Conservation (phyloP, 2,113 vertebrate species). For the Apteryx owenii region DNA sequence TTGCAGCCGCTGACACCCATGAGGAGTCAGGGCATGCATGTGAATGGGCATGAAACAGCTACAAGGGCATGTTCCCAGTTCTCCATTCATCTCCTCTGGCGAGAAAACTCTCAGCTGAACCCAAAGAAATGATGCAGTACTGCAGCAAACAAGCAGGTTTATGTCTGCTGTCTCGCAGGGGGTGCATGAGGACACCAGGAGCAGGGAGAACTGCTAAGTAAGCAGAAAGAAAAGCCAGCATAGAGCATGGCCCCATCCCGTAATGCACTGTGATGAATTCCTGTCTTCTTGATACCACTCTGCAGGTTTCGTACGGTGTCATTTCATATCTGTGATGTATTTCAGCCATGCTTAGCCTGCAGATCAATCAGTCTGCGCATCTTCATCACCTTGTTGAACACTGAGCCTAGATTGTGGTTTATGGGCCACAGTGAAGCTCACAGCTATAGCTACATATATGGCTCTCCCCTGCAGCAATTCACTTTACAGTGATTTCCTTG, state of each 20-base stretch:
- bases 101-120: not conserved
- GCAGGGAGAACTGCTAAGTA: not conserved
- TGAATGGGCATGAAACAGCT: not conserved
- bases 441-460: not conserved
- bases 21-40: not conserved
- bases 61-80: not conserved
- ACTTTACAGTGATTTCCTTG: not conserved
- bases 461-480: not conserved
- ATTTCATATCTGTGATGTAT: not conserved
- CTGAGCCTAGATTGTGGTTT: not conserved
- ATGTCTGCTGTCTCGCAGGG: not conserved
- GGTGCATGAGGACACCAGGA: not conserved
- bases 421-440: not conserved
- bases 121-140: not conserved
- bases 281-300: not conserved
- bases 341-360: not conserved
- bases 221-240: not conserved
- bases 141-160: not conserved
- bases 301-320: not conserved
- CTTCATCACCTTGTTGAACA: not conserved
- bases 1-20: not conserved
- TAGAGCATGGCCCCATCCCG: not conserved
- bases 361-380: not conserved
- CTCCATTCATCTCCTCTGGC: not conserved
- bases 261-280: not conserved